phyloP scores from a whole-genome alignment of 1,140 invertebrate genomes.

The Temnothorax curvispinosus region DNA sequence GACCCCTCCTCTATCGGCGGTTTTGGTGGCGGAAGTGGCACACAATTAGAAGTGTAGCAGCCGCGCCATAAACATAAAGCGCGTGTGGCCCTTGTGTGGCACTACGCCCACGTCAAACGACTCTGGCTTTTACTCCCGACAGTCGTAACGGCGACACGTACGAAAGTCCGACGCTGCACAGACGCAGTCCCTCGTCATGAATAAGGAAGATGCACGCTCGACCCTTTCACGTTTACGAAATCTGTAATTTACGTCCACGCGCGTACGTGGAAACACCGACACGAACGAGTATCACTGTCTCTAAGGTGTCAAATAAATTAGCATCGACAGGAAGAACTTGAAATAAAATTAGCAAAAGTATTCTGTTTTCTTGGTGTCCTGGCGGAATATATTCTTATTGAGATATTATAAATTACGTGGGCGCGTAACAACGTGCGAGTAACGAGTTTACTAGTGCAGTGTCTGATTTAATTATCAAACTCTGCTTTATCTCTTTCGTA shows the following conservation, averaged over 20 bases:
- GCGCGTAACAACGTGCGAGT: not conserved
- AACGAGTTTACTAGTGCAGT: not conserved
- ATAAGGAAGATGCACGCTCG: conserved; percentile 26
- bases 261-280: not conserved
- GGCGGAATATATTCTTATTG: not conserved
- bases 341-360: conserved; percentile 1
- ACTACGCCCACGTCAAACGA: conserved; percentile 45
- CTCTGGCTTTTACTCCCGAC: conserved; percentile 15
- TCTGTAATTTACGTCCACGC: conserved; percentile 37
- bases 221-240: conserved; percentile 34
- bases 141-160: conserved; percentile 38
- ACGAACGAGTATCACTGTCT: not conserved
- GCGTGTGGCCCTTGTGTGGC: conserved; percentile 27
- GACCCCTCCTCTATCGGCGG: conserved; percentile 21
- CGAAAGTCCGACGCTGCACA: conserved; percentile 4
- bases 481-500: not conserved
- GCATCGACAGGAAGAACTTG: not conserved
- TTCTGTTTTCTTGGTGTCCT: not conserved
- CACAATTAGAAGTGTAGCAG: conserved; percentile 68
- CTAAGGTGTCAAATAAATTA: not conserved
- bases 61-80: conserved; percentile 63
- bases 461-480: not conserved
- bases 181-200: not conserved
- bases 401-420: not conserved
- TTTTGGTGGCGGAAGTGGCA: conserved; percentile 52